Base-by-base conservation (phyloP, 2,888 invertebrate species). In the Drosophila subquinaria region DNA sequence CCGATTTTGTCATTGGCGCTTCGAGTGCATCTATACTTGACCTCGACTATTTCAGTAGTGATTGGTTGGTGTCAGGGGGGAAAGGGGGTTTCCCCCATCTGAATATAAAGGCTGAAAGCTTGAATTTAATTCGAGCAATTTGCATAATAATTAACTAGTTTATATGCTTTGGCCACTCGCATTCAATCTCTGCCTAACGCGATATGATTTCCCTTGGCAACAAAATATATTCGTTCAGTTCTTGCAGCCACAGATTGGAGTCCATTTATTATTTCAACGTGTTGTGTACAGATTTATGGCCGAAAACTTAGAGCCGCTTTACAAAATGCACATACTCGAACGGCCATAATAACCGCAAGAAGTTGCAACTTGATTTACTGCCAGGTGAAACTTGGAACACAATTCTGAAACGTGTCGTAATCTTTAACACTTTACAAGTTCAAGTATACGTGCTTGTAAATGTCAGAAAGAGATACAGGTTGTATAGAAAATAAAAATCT, bases 221-320 rank as follows among this genome's bases (percentile, higher is more conserved):
- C 40, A 43, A 56, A 33, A 11, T 35, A 15, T 27, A 42, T 35
- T n/a, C 8, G 48, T 38, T 48, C 33, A 40, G 53, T 27, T 27
- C 27, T 27, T 23, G n/a, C 3, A 30, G 36, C 8, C 20, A 15
- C 42, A 43, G 20, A 48, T 56, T 51, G 55, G 8, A 30, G 56
- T 38, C 48, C 43, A 74, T 78, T 71, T 71, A 13, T 48, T 59
- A 42, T 50, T 38, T 55, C 15, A 45, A 27, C 17, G 17, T 11
- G 23, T 36, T 57, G 38, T 47, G 56, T 51, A 52, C 10, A 48
- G 61, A 84, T 79, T 85, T 85, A 85, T 76, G 61, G 45, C 6
- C 27, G 9, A 52, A 59, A 45, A 33, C 62, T 53, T 62, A 42
- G 43, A 50, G 61, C 17, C 23, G 57, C 59, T 35, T 50, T 53